phyloP scores from a whole-genome alignment of 2,113 vertebrate species.

The Polypterus bichir region DNA sequence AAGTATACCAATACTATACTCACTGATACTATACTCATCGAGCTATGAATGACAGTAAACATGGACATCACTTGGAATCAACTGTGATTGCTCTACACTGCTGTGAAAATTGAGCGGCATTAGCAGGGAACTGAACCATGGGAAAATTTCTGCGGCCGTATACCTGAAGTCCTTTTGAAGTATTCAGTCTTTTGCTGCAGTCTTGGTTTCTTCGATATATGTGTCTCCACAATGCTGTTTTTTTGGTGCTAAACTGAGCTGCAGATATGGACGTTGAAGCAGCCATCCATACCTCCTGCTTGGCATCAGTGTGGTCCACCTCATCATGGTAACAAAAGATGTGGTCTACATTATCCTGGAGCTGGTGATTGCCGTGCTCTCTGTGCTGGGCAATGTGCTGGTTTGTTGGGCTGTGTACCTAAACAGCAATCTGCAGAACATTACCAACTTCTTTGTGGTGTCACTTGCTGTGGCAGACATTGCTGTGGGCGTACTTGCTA shows the following conservation, averaged over 20 bases:
- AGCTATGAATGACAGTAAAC: too few relatives aligned
- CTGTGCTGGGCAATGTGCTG: slow-evolving; percentile 83
- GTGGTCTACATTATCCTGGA: slow-evolving; percentile 70
- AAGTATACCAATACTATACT: too few relatives aligned
- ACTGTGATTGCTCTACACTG: too few relatives aligned
- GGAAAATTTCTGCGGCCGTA: too few relatives aligned
- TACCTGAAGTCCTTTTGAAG: too few relatives aligned
- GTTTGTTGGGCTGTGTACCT: slow-evolving; percentile 91
- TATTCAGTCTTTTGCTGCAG: too few relatives aligned
- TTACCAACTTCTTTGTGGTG: slow-evolving; percentile 93
- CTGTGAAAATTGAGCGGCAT: too few relatives aligned
- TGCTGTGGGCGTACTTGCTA: slow-evolving; percentile 82
- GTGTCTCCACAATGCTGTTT: too few relatives aligned
- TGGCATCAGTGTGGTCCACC: slow-evolving; percentile 30
- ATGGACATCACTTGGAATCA: too few relatives aligned
- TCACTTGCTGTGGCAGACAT: slow-evolving; percentile 89
- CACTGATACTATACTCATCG: too few relatives aligned
- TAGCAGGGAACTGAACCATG: too few relatives aligned
- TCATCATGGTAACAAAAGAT: slow-evolving; percentile 56
- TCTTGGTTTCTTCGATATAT: too few relatives aligned
- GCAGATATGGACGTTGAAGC: slow-evolving; percentile 78
- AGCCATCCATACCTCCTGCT: slow-evolving; percentile 37
- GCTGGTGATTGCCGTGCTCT: slow-evolving; percentile 75
- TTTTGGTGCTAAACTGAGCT: slow-evolving; percentile 27
- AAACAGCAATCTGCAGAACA: slow-evolving; percentile 89